Evolutionary conservation across 2,888 invertebrate species (phyloP).

Genomic region (Xanthorhoe designata): DNA sequence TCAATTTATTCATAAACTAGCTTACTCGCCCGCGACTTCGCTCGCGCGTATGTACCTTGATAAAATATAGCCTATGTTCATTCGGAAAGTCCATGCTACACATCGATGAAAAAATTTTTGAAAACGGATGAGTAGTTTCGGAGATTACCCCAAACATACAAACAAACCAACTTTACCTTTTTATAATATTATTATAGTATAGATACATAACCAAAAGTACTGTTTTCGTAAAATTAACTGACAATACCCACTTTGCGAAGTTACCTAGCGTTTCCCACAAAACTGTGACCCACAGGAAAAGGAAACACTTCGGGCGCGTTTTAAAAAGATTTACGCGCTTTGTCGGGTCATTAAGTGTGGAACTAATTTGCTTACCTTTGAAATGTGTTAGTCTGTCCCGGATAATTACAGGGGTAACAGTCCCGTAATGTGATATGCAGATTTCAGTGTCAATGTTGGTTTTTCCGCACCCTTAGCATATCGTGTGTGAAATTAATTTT

Average conservation of each 20-base stretch:
- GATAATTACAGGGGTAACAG: slow-evolving; percentile 77
- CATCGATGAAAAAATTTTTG: no score
- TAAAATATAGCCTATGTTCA: no score
- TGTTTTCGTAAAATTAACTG: not conserved
- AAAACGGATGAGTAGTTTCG: no score
- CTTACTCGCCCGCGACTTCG: no score
- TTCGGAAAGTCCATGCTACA: no score
- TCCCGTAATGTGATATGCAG: slow-evolving; percentile 80
- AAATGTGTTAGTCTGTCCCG: slow-evolving; percentile 82
- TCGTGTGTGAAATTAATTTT: slow-evolving; percentile 35
- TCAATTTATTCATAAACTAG: not conserved
- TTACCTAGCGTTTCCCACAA: slow-evolving; percentile 47
- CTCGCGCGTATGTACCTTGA: no score
- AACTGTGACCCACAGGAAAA: slow-evolving; percentile 57
- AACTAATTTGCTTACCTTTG: slow-evolving; percentile 86
- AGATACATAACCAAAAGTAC: no score
- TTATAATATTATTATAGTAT: no score
- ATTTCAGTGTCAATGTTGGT: slow-evolving; percentile 63
- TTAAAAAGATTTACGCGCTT: slow-evolving; percentile 85
- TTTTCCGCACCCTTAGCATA: slow-evolving; percentile 51
- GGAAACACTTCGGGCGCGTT: slow-evolving; percentile 80
- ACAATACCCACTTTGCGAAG: not conserved
- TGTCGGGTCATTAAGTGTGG: slow-evolving; percentile 85
- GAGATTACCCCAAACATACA: no score
- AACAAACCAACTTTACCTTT: no score